Conservation (phyloP, 2,113 vertebrate genomes). For the Nesogale talazaci region DNA sequence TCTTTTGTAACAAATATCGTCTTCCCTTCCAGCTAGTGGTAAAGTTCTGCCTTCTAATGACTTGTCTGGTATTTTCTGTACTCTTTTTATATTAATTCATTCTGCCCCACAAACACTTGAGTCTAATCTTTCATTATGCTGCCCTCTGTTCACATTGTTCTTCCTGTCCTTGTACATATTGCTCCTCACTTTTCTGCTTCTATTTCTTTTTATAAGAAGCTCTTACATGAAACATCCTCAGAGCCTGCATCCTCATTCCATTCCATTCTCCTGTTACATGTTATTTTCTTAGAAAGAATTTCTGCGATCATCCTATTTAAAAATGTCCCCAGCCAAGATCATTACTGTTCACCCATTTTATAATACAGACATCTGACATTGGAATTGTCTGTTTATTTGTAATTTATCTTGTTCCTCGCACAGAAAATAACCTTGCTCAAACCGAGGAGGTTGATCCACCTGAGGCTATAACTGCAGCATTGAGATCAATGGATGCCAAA, state of each 20-base stretch:
- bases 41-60: background rate
- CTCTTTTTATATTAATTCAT: background rate
- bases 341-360: no score
- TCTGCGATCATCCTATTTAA: background rate
- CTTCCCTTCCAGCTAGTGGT: background rate
- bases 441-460: background rate
- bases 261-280: background rate
- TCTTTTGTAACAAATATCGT: background rate
- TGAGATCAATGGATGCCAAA: background rate
- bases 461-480: background rate
- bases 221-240: background rate
- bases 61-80: background rate
- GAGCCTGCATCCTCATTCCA: background rate
- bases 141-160: background rate
- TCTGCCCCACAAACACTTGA: background rate
- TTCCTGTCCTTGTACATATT: background rate
- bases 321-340: background rate
- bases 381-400: no score
- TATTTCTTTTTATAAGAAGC: background rate
- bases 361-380: no score
- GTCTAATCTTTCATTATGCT: background rate
- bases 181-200: background rate
- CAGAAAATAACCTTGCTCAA: background rate
- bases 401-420: background rate
- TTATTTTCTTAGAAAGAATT: background rate